Evolutionary conservation across 2,888 invertebrate species (phyloP), one percentile per base, ranked within the genome.

Genomic region (Apotomis capreana): DNA sequence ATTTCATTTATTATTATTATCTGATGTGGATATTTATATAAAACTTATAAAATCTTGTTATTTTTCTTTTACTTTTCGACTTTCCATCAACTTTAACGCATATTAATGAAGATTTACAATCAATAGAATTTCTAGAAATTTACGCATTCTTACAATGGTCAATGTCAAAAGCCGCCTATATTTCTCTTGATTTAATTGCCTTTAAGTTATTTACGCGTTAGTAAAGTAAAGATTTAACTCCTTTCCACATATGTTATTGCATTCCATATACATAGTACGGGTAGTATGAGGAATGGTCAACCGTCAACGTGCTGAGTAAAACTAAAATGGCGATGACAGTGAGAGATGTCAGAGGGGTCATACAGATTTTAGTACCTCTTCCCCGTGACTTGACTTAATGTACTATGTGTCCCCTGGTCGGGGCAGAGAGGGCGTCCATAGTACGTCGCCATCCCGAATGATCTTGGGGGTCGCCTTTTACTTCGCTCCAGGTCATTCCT

Each of bases 181-280:
- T 49, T 10, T 49, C 49, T 49, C 49, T 49, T 49, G 49, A 49
- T 49, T 49, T 49, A 10, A 49, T 6, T 49, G 10, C 49, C 49
- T 8, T 10, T 49, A 49, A 49, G 10, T 40, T 40, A 49, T 46
- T 5, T 49, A 26, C 10, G 6, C 57, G n/a, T 1, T n/a, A 37
- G 8, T 58, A 61, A 49, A 61, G 40, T 3, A 49, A 15, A 64
- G 54, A 64, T 64, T 64, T 64, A 64, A 44, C 64, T 62, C 4
- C 3, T 26, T 12, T 64, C n/a, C 40, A 15, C 64, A 64, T 64
- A 13, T 64, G 55, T 64, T 64, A 64, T 52, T 55, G 44, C 64
- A 55, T 44, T 63, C 52, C 13, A 12, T 40, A 6, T 6, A 12
- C 6, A 6, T 6, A 40, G 6, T 4, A 6, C 40, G 5, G 40